A percentile compares a stretch with the other conserved stretches of the same genome.
phyloP scores from a whole-genome alignment of 2,888 invertebrate genomes.

The Hybos culiciformis region DNA sequence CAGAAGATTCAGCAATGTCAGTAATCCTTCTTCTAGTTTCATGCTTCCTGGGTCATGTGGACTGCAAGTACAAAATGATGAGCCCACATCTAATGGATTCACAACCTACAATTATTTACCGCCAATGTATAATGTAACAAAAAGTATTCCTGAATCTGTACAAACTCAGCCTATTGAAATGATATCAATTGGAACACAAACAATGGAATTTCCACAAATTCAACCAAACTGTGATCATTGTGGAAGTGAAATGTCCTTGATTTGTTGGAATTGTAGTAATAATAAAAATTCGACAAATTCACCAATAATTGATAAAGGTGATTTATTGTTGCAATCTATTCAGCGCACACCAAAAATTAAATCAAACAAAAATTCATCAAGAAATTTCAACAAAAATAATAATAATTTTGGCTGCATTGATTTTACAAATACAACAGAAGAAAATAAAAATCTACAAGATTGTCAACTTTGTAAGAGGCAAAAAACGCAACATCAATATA shows the following conservation, averaged over 20 bases:
- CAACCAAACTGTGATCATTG: slow-evolving; percentile 23
- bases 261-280: slow-evolving; percentile 30
- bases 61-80: slow-evolving; percentile 10
- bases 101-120: slow-evolving; percentile 21
- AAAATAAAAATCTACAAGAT: slow-evolving; percentile 16
- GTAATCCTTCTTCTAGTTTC: slow-evolving; percentile 12
- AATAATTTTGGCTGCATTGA: background rate
- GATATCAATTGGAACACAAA: slow-evolving; percentile 36
- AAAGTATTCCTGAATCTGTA: slow-evolving; percentile 16
- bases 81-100: slow-evolving; percentile 14
- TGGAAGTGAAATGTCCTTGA: slow-evolving; percentile 31
- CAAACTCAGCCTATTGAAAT: slow-evolving; percentile 26
- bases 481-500: slow-evolving; percentile 32
- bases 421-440: background rate
- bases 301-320: slow-evolving; percentile 37
- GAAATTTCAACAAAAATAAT: background rate
- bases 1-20: too few species aligned
- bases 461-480: slow-evolving; percentile 36
- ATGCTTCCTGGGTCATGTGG: slow-evolving; percentile 11
- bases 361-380: slow-evolving; percentile 3
- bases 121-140: slow-evolving; percentile 18
- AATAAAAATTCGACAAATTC: slow-evolving; percentile 17
- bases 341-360: slow-evolving; percentile 36
- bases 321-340: slow-evolving; percentile 42
- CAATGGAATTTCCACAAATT: slow-evolving; percentile 16